Evolutionary conservation across 2,797 vertebrate species (phyloP).

Genomic region (Glossophaga mutica): DNA sequence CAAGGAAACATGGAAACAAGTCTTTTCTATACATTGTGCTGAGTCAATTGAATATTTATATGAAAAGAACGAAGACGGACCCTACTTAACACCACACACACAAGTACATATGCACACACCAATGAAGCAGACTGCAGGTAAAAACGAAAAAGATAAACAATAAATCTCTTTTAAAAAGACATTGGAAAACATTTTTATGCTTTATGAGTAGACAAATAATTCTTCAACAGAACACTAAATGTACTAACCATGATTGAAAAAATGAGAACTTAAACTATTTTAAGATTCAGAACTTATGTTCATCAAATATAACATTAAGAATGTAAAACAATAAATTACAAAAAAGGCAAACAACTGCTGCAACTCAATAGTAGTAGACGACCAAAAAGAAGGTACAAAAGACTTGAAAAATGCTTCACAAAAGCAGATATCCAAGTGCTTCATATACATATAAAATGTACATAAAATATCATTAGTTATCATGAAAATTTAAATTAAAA

Average conservation of each 20-base stretch:
- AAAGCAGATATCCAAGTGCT: not conserved
- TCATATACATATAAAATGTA: not conserved
- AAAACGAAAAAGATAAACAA: not conserved
- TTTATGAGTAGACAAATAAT: not conserved
- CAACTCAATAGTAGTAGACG: not conserved
- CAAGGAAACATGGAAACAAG: not conserved
- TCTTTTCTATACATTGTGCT: not conserved
- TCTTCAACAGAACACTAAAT: not conserved
- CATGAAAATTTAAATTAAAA: not conserved
- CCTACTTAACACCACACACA: not conserved
- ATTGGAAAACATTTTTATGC: not conserved
- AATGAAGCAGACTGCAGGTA: not conserved
- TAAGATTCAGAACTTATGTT: not conserved
- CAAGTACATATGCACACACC: not conserved
- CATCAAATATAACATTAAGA: not conserved
- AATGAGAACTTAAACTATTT: not conserved
- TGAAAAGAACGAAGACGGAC: not conserved
- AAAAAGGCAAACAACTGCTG: not conserved
- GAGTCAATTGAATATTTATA: not conserved
- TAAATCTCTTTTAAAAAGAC: not conserved
- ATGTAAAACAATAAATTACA: not conserved
- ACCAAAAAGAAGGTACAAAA: not conserved
- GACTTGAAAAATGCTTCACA: not conserved
- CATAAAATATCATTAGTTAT: not conserved
- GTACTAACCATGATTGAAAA: not conserved